A percentile compares a stretch with the other conserved stretches of the same genome.
phyloP scores from a whole-genome alignment of 2,797 vertebrate species.

The Sebastes vulpes region DNA sequence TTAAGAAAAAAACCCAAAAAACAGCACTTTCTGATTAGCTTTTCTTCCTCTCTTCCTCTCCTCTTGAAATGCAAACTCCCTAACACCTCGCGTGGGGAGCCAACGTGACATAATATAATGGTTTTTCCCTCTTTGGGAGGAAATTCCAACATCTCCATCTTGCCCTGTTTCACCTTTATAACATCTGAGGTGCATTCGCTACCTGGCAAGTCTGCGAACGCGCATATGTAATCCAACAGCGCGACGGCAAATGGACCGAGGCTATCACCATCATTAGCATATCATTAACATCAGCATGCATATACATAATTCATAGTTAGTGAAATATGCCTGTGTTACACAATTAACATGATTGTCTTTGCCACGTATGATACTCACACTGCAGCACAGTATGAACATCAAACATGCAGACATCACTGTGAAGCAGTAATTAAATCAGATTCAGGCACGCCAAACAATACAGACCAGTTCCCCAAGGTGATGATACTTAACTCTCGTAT shows the following conservation, averaged over 20 bases:
- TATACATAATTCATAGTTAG: slow-evolving; percentile 68
- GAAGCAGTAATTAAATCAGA: slow-evolving; percentile 29
- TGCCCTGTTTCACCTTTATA: slow-evolving; percentile 33
- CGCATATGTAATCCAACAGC: slow-evolving; percentile 36
- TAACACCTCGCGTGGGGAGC: slow-evolving; percentile 44
- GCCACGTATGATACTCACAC: not conserved
- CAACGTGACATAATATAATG: slow-evolving; percentile 52
- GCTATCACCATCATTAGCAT: slow-evolving; percentile 67
- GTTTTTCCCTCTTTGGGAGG: slow-evolving; percentile 25
- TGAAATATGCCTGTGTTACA: slow-evolving; percentile 57
- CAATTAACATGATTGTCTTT: slow-evolving; percentile 54
- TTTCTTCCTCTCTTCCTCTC: slow-evolving; percentile 43
- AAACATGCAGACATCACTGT: slow-evolving; percentile 27
- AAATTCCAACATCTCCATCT: slow-evolving; percentile 18
- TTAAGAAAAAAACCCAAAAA: slow-evolving; percentile 50
- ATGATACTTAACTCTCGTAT: slow-evolving; percentile 2
- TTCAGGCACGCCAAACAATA: slow-evolving; percentile 33
- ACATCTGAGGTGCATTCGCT: not conserved
- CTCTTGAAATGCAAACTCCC: slow-evolving; percentile 70
- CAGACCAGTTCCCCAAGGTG: not conserved
- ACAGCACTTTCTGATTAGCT: slow-evolving; percentile 69
- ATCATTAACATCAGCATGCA: slow-evolving; percentile 56
- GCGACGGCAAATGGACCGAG: slow-evolving; percentile 60
- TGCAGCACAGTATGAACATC: slow-evolving; percentile 16
- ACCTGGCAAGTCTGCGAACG: slow-evolving; percentile 19